A percentile compares a stretch with the other conserved stretches of the same genome.
phyloP scores from a whole-genome alignment of 35 echinoderm and acorn worm genomes.

The Acanthaster planci region DNA sequence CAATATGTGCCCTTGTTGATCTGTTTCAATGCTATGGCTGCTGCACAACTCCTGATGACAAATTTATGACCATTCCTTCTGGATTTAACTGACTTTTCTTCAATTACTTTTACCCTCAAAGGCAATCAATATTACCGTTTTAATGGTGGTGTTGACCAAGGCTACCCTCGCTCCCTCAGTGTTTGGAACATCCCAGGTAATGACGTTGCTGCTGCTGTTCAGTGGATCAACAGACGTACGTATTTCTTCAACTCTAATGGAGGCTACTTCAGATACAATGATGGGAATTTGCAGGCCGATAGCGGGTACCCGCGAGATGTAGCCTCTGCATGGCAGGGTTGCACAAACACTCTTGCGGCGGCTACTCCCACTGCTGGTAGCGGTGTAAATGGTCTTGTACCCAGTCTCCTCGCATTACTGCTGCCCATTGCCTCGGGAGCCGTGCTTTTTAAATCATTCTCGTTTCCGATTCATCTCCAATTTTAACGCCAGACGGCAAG shows the following conservation, averaged over 20 bases:
- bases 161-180: constrained; percentile 67
- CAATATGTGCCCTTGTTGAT: too few species aligned
- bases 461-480: too few species aligned
- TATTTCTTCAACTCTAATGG: constrained; percentile 73
- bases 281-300: constrained; percentile 35
- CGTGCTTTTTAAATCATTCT: too few species aligned
- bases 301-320: constrained; percentile 31
- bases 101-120: background rate
- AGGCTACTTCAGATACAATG: constrained; percentile 70
- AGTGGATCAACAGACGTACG: constrained; percentile 62
- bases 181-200: constrained; percentile 66
- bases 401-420: background rate
- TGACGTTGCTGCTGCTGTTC: constrained; percentile 66
- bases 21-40: too few species aligned
- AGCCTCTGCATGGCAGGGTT: constrained; percentile 1
- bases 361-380: background rate
- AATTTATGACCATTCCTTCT: too few species aligned
- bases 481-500: too few species aligned
- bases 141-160: constrained; percentile 55
- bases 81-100: too few species aligned
- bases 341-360: background rate
- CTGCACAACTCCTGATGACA: too few species aligned
- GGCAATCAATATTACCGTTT: constrained; percentile 78
- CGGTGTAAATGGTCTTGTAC: background rate
- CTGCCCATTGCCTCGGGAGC: background rate